Base-by-base conservation (phyloP, 2,113 vertebrate species). In the Mandrillus leucophaeus region DNA sequence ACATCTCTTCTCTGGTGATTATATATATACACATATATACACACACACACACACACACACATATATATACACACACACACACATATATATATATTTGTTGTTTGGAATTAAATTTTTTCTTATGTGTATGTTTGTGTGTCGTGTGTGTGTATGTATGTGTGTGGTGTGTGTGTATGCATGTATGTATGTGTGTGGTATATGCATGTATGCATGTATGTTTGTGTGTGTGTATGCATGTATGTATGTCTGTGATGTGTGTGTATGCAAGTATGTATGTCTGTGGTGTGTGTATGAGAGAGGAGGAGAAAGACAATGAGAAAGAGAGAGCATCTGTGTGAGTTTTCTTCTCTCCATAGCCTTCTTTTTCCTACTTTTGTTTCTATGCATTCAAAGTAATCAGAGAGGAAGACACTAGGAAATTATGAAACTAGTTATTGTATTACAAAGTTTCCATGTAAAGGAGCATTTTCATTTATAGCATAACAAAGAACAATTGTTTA, bases 61-160 rank as follows among this genome's bases (percentile, higher is more conserved):
- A 45, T 0, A 45, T 59, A 59, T 27, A 61, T 5, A 61, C 0
- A 61, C 10, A 61, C 4, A 27, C 2, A 8, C 4, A 25, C 2
- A 8, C 2, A 25, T 0, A 45, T 9, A 78, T 38, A 59, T 22
- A 25, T 18, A 45, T 12, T 70, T 38, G 40, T 38, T 45, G 14
- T 5, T 13, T 27, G 4, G 14, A 89, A 72, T 2, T 55, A 48
- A 85, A 70, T 66, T 76, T 13, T 40, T 61, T 43, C n/a, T 91
- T 30, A n/a, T 76, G n/a, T 55, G 43, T 55, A 20, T 55, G 52
- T 55, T 18, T 55, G 52, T 55, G 6, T 55, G 17, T 55, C 20
- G 5, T 18, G 52, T 18, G 52, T 18, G 5, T 55, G 52, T 18
- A 40, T 61, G 11, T n/a, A 35, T 64, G 22, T 84, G 6, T 72